Base-by-base conservation (phyloP, 1,140 invertebrate species). In the Polypedilum pembai region DNA sequence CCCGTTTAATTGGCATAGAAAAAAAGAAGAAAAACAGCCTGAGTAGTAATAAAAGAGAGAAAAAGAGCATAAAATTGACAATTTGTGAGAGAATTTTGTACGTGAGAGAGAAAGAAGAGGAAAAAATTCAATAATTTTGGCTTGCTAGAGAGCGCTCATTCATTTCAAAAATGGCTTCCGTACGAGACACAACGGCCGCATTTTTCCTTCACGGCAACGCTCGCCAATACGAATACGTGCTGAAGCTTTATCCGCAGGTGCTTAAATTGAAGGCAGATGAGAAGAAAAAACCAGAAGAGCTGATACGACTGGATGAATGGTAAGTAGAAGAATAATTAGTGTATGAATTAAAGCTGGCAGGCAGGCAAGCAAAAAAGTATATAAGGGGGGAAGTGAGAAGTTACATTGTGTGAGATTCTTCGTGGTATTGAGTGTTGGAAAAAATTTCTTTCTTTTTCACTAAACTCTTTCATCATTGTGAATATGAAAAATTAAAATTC, bases 251-350 rank as follows among this genome's bases (percentile, higher is more conserved):
- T 84, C 92, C 93, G 76, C 89, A 94, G 85, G 94, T 92, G 76
- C 85, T 96, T 72, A 88, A 89, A 83, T 83, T 94, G 77, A 95
- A 95, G 84, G 93, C 94, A 74, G 91, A 94, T 84, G 88, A 87
- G 80, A 93, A 92, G 82, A 95, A 95, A 86, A 95, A 93, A 85
- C 92, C 93, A 73, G 93, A 95, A 83, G 94, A 96, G 85, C 88
- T 95, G 77, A 91, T 95, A 83, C 94, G 94, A 85, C 85, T 95
- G 83, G 94, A 96, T 85, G 92, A 94, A 82, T 96, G 94, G 94
- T 94, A 86, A 93, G 91, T 91, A 15, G 12, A 8, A 12, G 0
- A 74, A 1, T 74, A 17, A 56, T 56, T 56, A 12, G 10, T 17
- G n/a, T 15, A 12, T 2, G 7, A 17, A 8, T 8, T 56, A 15